phyloP scores from a whole-genome alignment of 2,888 invertebrate species.

The Oxyteleia sp. region DNA sequence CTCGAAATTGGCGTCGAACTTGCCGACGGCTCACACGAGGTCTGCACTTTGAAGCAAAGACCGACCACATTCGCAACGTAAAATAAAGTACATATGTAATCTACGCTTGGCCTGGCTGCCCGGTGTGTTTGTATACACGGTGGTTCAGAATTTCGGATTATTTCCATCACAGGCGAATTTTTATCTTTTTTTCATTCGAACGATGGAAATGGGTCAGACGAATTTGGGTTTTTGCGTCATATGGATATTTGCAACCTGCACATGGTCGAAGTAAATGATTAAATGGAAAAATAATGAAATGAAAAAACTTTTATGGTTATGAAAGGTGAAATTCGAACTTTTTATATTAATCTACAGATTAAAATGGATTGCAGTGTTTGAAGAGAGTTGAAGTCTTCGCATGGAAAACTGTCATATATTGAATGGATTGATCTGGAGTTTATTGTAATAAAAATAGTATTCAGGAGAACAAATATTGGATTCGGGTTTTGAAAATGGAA shows the following conservation, averaged over 20 bases:
- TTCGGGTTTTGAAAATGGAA: too few relatives aligned
- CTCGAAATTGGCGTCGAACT: conserved; percentile 64
- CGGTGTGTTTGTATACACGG: conserved; percentile 44
- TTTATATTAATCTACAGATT: neutral
- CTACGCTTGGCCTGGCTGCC: conserved; percentile 45
- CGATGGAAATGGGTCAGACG: conserved; percentile 32
- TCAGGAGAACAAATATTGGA: too few relatives aligned
- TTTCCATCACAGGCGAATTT: conserved; percentile 18
- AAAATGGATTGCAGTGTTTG: neutral
- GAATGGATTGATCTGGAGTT: too few relatives aligned
- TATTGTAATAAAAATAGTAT: too few relatives aligned
- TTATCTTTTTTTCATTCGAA: conserved; percentile 44
- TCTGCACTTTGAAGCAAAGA: conserved; percentile 55
- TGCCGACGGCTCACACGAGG: conserved; percentile 56
- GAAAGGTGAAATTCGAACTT: neutral
- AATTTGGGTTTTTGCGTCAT: conserved; percentile 9
- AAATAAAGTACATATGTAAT: conserved; percentile 60
- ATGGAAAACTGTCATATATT: neutral
- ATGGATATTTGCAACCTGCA: neutral
- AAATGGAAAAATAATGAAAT: neutral
- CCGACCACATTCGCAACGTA: conserved; percentile 42
- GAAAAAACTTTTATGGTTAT: neutral
- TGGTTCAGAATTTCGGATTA: conserved; percentile 55
- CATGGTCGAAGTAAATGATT: neutral
- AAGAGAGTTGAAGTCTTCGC: neutral